Conservation (phyloP, 2,888 invertebrate species). For the Clunio marinus region DNA sequence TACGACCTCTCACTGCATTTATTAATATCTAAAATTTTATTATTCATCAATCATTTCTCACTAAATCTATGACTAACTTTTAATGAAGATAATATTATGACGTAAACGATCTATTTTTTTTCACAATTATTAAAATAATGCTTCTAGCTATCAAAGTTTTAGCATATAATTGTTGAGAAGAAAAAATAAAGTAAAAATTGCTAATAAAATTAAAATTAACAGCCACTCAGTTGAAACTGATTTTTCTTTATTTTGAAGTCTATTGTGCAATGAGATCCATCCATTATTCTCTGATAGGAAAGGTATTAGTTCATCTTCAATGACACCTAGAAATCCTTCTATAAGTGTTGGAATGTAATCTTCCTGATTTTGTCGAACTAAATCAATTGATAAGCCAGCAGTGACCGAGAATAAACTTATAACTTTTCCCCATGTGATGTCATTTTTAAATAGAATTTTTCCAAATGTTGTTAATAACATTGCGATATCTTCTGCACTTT, state of each 20-base stretch:
- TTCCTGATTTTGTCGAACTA: constrained; percentile 68
- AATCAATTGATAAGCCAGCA: constrained; percentile 77
- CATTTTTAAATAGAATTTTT: constrained; percentile 64
- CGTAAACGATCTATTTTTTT: no score
- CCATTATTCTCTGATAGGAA: constrained; percentile 84
- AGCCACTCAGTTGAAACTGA: background rate
- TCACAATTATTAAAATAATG: no score
- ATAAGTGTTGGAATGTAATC: constrained; percentile 73
- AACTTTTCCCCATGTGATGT: constrained; percentile 75
- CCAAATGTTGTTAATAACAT: constrained; percentile 62
- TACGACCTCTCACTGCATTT: no score
- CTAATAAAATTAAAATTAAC: constrained; percentile 3
- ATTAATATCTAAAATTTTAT: no score
- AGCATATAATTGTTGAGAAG: constrained; percentile 31
- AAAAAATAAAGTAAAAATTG: constrained; percentile 23
- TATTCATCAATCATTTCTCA: no score
- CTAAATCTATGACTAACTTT: no score
- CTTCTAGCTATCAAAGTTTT: constrained; percentile 24
- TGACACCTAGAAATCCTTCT: constrained; percentile 70
- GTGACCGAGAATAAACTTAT: constrained; percentile 77
- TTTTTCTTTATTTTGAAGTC: constrained; percentile 6
- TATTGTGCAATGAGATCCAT: constrained; percentile 61
- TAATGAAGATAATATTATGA: no score
- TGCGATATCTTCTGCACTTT: constrained; percentile 51
- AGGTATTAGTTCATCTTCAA: constrained; percentile 63